Conservation (phyloP, 2,888 invertebrate genomes). For the Steinernema carpocapsae region DNA sequence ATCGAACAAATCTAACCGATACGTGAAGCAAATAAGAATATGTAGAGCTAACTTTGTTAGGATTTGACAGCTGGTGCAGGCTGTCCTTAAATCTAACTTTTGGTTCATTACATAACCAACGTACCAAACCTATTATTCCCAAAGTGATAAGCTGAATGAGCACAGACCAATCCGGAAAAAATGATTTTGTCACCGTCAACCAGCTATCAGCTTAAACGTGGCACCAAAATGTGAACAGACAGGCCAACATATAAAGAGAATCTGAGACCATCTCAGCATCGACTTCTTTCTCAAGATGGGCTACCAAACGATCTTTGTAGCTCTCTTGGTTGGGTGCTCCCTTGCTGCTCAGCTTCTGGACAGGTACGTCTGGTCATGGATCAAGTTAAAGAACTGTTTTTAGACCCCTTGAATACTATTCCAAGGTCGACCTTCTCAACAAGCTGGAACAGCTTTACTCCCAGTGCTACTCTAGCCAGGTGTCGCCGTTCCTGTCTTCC, state of each 20-base stretch:
- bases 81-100: too few relatives aligned
- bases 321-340: neutral
- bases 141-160: too few relatives aligned
- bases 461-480: neutral
- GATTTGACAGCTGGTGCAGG: too few relatives aligned
- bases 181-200: too few relatives aligned
- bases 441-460: neutral
- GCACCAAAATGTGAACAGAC: neutral
- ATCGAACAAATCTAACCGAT: too few relatives aligned
- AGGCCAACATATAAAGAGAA: neutral
- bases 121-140: too few relatives aligned
- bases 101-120: too few relatives aligned
- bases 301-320: neutral
- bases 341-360: neutral
- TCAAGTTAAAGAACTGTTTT: neutral
- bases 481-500: neutral
- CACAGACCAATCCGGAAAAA: too few relatives aligned
- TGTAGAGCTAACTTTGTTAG: too few relatives aligned
- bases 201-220: neutral
- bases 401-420: slow-evolving; percentile 1
- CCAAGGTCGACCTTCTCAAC: neutral
- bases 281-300: neutral
- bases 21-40: too few relatives aligned
- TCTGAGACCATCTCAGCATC: neutral
- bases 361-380: neutral